phyloP scores from a whole-genome alignment of 2,113 vertebrate species.

The Oceanodroma tethys region DNA sequence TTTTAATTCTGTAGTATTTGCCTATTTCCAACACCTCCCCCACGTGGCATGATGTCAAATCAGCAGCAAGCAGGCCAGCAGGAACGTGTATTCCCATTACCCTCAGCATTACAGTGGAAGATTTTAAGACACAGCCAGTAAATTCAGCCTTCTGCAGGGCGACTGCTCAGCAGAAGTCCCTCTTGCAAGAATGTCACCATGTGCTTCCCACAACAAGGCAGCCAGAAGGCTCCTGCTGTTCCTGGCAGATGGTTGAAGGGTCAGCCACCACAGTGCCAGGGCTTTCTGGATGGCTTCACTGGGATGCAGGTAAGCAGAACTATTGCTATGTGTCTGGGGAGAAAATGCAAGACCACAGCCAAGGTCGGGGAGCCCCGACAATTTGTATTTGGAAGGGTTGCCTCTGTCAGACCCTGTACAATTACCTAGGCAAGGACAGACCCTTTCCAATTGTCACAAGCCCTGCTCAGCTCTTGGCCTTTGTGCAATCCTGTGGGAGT shows the following conservation, averaged over 20 bases:
- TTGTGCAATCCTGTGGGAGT: not conserved
- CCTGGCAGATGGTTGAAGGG: not conserved
- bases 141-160: not conserved
- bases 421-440: not conserved
- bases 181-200: not conserved
- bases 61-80: constrained; percentile 13
- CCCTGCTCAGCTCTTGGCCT: not conserved
- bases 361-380: not conserved
- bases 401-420: not conserved
- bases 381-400: not conserved
- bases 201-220: not conserved
- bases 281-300: not conserved
- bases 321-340: not conserved
- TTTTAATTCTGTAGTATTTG: not conserved
- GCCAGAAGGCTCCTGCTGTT: not conserved
- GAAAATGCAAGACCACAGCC: not conserved
- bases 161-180: not conserved
- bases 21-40: constrained; percentile 33
- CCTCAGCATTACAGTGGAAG: not conserved
- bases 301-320: not conserved
- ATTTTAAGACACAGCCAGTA: not conserved
- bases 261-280: not conserved
- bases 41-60: constrained; percentile 39
- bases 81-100: not conserved
- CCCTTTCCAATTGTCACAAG: not conserved